Percentiles rank a stretch among this genome's conserved stretches.
phyloP scores from a whole-genome alignment of 2,888 invertebrate species.

The Thereva nobilitata region DNA sequence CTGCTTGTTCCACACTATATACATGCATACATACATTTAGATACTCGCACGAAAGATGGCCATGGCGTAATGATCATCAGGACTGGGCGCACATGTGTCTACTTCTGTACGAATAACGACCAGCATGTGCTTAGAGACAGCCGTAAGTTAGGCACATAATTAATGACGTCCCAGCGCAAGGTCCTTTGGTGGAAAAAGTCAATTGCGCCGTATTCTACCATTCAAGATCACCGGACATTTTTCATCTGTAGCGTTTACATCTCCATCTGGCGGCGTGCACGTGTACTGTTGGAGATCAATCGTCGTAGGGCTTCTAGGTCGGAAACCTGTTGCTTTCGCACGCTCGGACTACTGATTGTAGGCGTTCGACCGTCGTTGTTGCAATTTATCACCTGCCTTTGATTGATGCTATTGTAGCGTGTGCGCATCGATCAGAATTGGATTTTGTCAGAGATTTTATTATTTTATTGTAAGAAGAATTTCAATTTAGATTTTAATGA shows the following conservation, averaged over 20 bases:
- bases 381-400: slow-evolving; percentile 28
- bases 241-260: slow-evolving; percentile 29
- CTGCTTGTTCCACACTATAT: too few species aligned
- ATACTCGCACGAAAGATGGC: too few species aligned
- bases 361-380: slow-evolving; percentile 25
- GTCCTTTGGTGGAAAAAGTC: slow-evolving; percentile 16
- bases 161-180: slow-evolving; percentile 32
- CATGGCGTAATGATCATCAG: slow-evolving; percentile 1
- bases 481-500: too few species aligned
- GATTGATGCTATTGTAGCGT: slow-evolving; percentile 24
- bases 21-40: too few species aligned
- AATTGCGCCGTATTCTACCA: slow-evolving; percentile 18
- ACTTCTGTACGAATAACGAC: slow-evolving; percentile 19
- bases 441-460: too few species aligned
- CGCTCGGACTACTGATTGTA: slow-evolving; percentile 28
- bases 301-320: neutral
- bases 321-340: slow-evolving; percentile 23
- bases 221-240: slow-evolving; percentile 26
- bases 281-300: neutral
- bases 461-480: too few species aligned
- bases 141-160: slow-evolving; percentile 25
- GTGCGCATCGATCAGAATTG: slow-evolving; percentile 1
- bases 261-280: slow-evolving; percentile 29
- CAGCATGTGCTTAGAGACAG: neutral
- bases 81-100: slow-evolving; percentile 5